Evolutionary conservation across 2,113 vertebrate species (phyloP).

Genomic region (Crocuta crocuta): DNA sequence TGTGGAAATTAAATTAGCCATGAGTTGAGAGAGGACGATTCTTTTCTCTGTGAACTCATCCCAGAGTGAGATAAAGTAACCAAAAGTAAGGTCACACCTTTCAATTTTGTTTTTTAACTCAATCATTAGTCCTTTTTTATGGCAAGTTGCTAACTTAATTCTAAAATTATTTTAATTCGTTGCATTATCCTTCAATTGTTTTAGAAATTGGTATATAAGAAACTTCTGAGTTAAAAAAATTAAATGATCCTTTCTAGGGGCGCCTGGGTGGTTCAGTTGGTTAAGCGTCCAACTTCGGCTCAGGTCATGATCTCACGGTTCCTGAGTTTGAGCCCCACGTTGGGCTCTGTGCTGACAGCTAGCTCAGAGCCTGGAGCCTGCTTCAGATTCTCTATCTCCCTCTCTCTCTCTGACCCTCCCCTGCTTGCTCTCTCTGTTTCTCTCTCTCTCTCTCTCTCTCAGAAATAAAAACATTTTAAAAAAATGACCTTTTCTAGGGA

Average conservation of each 20-base stretch:
- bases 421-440: too few species aligned
- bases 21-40: neutral
- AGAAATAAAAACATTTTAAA: too few species aligned
- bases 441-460: too few species aligned
- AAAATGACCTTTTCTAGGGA: neutral
- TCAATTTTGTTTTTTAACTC: conserved; percentile 36
- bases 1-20: neutral
- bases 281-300: too few species aligned
- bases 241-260: neutral
- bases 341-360: too few species aligned
- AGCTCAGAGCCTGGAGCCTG: too few species aligned
- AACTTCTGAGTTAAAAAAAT: neutral
- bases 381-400: too few species aligned
- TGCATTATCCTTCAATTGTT: neutral
- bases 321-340: too few species aligned
- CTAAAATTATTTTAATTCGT: conserved; percentile 21
- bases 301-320: too few species aligned
- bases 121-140: neutral
- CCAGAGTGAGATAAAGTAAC: neutral
- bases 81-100: conserved; percentile 9
- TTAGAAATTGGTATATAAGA: conserved; percentile 11
- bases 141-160: conserved; percentile 1
- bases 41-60: neutral
- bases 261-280: too few species aligned
- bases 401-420: too few species aligned